These are phyloP conservation scores for Micoletzkya japonica DNA, from an alignment of 2,888 invertebrate species.

Conservation along the genomic window DNA sequence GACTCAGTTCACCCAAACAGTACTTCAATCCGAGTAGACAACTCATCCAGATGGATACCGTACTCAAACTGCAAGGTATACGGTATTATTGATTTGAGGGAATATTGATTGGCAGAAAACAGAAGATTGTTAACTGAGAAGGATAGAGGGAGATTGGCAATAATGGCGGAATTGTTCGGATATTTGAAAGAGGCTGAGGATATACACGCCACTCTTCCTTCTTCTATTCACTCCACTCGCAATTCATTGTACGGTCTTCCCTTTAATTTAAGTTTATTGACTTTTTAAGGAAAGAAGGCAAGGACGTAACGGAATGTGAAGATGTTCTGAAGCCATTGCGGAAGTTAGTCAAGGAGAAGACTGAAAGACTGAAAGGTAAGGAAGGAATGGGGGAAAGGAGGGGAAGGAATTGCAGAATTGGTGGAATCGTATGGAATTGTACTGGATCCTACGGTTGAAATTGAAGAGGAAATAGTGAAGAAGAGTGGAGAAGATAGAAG, in stretches of 20 bases:
- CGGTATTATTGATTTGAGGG: not conserved
- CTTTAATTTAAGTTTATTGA: not conserved
- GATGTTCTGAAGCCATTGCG: not conserved
- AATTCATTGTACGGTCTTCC: constrained; percentile 2
- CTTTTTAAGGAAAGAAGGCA: not conserved
- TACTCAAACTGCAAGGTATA: not conserved
- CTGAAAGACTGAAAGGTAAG: constrained; percentile 9
- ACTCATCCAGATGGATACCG: constrained; percentile 6
- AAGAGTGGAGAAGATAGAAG: not conserved
- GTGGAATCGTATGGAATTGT: not conserved
- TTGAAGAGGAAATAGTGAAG: constrained; percentile 2
- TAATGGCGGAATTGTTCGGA: constrained; percentile 15
- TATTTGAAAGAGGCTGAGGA: constrained; percentile 8
- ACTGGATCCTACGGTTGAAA: not conserved
- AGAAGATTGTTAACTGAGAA: not conserved
- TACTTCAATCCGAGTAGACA: not conserved
- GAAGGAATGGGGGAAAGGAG: not conserved
- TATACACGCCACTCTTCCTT: not conserved
- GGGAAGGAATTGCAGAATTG: constrained; percentile 4
- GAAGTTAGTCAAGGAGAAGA: not conserved
- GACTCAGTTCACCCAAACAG: not conserved
- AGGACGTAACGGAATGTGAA: no score
- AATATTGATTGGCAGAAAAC: not conserved
- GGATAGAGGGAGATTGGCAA: constrained; percentile 10
- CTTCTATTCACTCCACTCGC: not conserved